Base-by-base conservation (phyloP, 2,797 vertebrate genomes). In the Novumbra hubbsi region DNA sequence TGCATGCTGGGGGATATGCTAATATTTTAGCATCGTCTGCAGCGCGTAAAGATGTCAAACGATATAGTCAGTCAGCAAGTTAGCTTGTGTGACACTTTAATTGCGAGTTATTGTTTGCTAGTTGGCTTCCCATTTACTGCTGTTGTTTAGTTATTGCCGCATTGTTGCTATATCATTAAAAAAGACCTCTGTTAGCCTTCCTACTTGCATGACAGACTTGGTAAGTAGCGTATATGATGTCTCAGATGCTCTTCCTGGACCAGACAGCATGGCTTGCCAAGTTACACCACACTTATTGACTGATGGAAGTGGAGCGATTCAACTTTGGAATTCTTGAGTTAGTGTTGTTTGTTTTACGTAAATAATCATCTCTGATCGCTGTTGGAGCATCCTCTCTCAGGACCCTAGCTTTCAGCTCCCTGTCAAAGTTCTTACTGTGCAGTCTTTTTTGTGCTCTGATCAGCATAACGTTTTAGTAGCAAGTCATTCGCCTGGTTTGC, bases 1-100 rank as follows among this genome's bases (percentile, higher is more conserved):
- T 66, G 72, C 60, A 48, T 66, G 48, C 32, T 73, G 72, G 72
- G 72, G 49, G 65, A 73, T 50, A 66, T 66, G 72, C 27, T 49
- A 73, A 73, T 24, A 21, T 45, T 19, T 17, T 24, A 45, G 41
- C 7, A 12, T 45, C 41, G 17, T 28, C 17, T 63, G 34, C 60
- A 41, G 28, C 21, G 11, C 21, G 55, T 60, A 14, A 24, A 27
- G n/a, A 60, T 57, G 15, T 48, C 21, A 21, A 48, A 14, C 68
- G 6, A 66, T 32, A 17, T 19, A 38, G 41, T 12, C 9, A 45
- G 41, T 45, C 41, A 1, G 41, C 41, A 45, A 45, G 41, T 45
- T 45, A 45, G 32, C 1, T 34, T 66, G 64, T 17, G 14, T 30
- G 30, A 6, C 17, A 38, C 8, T 66, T 66, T 11, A 6, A 66